Conservation (phyloP, 2,888 invertebrate species). For the Notodonta dromedarius region DNA sequence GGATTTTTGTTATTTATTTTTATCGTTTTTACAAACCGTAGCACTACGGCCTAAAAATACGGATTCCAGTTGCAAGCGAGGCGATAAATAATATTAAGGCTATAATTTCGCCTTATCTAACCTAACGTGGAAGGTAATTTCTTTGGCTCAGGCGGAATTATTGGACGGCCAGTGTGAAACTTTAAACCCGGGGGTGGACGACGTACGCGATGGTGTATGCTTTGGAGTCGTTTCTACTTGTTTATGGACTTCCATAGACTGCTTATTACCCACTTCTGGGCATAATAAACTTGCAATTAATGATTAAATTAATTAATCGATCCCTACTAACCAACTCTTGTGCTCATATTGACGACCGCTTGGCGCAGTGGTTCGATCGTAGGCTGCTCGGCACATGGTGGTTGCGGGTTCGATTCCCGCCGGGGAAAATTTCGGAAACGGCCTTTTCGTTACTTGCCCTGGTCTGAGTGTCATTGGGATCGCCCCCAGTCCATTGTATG, state of each 20-base stretch:
- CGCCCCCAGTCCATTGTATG: too few relatives aligned
- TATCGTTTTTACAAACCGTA: too few relatives aligned
- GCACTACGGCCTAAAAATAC: neutral
- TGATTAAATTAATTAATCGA: too few relatives aligned
- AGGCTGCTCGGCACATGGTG: too few relatives aligned
- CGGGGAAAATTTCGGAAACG: too few relatives aligned
- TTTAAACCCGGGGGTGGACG: conserved; percentile 44
- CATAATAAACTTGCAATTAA: neutral
- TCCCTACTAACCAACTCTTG: too few relatives aligned
- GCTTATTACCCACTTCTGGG: neutral
- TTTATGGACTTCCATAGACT: neutral
- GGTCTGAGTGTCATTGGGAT: too few relatives aligned
- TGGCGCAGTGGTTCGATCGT: too few relatives aligned
- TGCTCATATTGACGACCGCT: too few relatives aligned
- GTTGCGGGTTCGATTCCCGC: too few relatives aligned
- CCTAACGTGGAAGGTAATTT: conserved; percentile 50
- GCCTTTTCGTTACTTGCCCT: too few relatives aligned
- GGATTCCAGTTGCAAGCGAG: conserved; percentile 7
- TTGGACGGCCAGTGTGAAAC: conserved; percentile 53
- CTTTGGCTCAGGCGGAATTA: conserved; percentile 61
- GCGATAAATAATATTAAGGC: conserved; percentile 49
- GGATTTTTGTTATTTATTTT: too few relatives aligned
- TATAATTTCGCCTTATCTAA: conserved; percentile 62
- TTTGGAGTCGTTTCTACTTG: conserved; percentile 2
- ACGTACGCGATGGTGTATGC: conserved; percentile 14